Base-by-base conservation (phyloP, 2,113 vertebrate genomes). In the Paracanthobrama guichenoti region DNA sequence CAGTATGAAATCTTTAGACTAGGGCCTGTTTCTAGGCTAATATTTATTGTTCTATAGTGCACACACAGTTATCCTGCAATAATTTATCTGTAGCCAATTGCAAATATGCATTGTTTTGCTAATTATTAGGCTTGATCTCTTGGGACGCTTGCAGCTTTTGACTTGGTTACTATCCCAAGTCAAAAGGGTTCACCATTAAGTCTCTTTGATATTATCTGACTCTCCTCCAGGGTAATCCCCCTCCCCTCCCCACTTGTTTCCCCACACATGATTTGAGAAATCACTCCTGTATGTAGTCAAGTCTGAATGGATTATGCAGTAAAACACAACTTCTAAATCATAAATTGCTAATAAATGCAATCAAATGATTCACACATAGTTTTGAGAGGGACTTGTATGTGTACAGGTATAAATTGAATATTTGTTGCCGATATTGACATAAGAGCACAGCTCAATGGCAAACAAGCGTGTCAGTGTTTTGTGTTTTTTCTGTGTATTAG, bases 401-500 rank as follows among this genome's bases (percentile, higher is more conserved):
- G 39, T 39, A 39, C 39, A 39, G 5, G 6, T 39, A 39, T 39
- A 35, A 39, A 35, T 67, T 35, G 64, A 69, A 69, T 69, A 22
- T 69, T 22, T 42, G 66, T n/a, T 42, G 71, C 71, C 48, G 71
- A 74, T 48, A 74, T 74, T 53, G 46, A 4, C 39, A 46, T 24
- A 11, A 22, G 66, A 69, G 18, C 4, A 1, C 9, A 42, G 10
- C 11, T 42, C 9, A 9, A n/a, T 10, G 31, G 35, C 14, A 20
- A 24, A 62, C 11, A 4, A 8, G 67, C n/a, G 20, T 72, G 20
- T 0, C 10, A 11, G 73, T 64, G 9, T 60, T 24, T 74, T 53
- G n/a, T 64, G 13, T 24, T 82, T 48, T 91, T 85, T 55, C 55
- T 82, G 89, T 94, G 39, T 18, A 7, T 24, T 83, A 99, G 98